Evolutionary conservation across 2,113 vertebrate genomes (phyloP).

Genomic region (Macroglossus sobrinus): DNA sequence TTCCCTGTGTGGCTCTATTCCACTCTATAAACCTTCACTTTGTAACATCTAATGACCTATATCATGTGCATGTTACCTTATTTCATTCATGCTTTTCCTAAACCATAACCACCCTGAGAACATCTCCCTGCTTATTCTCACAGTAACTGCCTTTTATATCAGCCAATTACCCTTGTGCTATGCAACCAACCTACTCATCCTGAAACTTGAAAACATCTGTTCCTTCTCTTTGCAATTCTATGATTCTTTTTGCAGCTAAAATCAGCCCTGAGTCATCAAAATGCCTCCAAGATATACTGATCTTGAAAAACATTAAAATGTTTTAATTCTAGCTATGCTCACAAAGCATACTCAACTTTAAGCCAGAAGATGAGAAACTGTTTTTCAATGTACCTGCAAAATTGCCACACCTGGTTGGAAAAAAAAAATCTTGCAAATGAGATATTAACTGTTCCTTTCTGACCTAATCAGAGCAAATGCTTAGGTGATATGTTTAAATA

Average conservation of each 20-base stretch:
- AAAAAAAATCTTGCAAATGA: constrained; percentile 55
- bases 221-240: constrained; percentile 50
- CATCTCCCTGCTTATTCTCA: constrained; percentile 49
- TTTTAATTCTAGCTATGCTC: constrained; percentile 53
- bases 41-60: neutral
- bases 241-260: constrained; percentile 63
- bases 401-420: constrained; percentile 23
- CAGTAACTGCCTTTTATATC: constrained; percentile 13
- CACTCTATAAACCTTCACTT: neutral
- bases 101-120: neutral
- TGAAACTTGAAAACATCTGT: constrained; percentile 65
- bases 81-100: constrained; percentile 50
- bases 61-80: neutral
- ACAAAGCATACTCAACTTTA: constrained; percentile 46
- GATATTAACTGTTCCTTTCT: constrained; percentile 48
- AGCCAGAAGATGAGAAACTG: constrained; percentile 52
- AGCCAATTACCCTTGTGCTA: constrained; percentile 41
- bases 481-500: constrained; percentile 32
- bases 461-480: constrained; percentile 63
- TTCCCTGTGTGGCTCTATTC: neutral
- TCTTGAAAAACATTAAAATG: constrained; percentile 57
- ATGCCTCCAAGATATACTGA: constrained; percentile 60
- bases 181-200: constrained; percentile 55
- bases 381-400: constrained; percentile 56
- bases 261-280: constrained; percentile 58